A percentile compares a stretch with the other conserved stretches of the same genome.
These are phyloP conservation scores for Drosophila subpulchrella DNA, from an alignment of 1,140 invertebrate species.

Conservation along the genomic window DNA sequence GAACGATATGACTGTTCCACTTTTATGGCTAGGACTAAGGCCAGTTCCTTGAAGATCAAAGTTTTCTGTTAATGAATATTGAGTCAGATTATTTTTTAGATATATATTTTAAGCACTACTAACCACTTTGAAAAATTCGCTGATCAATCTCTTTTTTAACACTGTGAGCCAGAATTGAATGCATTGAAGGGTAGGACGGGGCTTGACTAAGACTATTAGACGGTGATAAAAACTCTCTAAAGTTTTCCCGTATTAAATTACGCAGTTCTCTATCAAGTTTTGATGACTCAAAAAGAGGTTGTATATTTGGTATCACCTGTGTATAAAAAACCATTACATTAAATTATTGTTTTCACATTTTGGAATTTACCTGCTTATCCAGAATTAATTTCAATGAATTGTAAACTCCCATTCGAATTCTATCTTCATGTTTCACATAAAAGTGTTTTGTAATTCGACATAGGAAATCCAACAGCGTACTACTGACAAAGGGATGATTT, in stretches of 20 bases:
- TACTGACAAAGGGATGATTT: slow-evolving; percentile 97
- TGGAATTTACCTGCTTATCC: slow-evolving; percentile 92
- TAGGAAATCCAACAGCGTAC: slow-evolving; percentile 97
- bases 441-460: slow-evolving; percentile 98
- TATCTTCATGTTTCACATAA: slow-evolving; percentile 92
- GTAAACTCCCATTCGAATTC: slow-evolving; percentile 95
- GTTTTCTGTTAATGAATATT: slow-evolving; percentile 42
- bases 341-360: neutral
- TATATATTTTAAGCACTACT: neutral
- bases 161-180: slow-evolving; percentile 45
- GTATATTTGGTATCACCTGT: slow-evolving; percentile 90
- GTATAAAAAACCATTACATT: neutral
- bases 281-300: slow-evolving; percentile 96
- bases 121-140: slow-evolving; percentile 48
- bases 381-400: slow-evolving; percentile 96
- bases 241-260: slow-evolving; percentile 94
- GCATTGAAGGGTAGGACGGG: slow-evolving; percentile 30
- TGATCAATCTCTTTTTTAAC: slow-evolving; percentile 77
- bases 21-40: slow-evolving; percentile 28
- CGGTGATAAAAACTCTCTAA: slow-evolving; percentile 94
- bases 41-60: slow-evolving; percentile 33
- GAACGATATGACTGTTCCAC: slow-evolving; percentile 17
- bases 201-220: slow-evolving; percentile 80
- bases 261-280: slow-evolving; percentile 96
- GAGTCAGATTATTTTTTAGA: neutral